Evolutionary conservation across 2,113 vertebrate genomes (phyloP), one percentile per base, ranked within the genome.

Genomic region (Hippocampus zosterae): DNA sequence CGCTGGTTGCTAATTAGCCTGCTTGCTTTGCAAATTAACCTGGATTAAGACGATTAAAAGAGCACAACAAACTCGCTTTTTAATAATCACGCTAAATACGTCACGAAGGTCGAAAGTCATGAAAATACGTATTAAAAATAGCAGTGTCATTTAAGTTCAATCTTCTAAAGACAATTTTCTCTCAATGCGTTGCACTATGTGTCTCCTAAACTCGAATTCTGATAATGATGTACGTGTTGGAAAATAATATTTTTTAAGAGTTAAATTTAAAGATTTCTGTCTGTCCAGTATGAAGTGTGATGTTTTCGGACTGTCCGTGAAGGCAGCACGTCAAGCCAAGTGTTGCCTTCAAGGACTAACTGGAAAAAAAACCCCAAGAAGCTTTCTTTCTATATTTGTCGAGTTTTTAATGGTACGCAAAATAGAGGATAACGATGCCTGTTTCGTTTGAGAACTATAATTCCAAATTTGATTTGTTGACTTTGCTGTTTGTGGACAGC

Each of bases 1-100:
- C 46, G 4, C 2, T n/a, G 69, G 68, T 62, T 70, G 79, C 80
- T 80, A 40, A 76, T 87, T 85, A 77, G 76, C 81, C 23, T 46
- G 74, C 70, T 84, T 84, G 72, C 73, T 65, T 66, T 70, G 73
- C 73, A 68, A 27, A 76, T 85, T 85, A 73, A 72, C 77, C 27
- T 44, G 73, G 66, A 72, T 75, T 69, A 71, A 2, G 55, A 0
- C 60, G 73, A 67, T 69, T 72, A 70, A 61, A 55, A 3, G 2
- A 57, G 64, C 67, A n/a, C 60, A 55, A 55, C 5, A 33, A 18
- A 44, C 13, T 65, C 41, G 8, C 42, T 27, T 65, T 46, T 46
- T 46, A 23, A 37, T 6, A 37, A 64, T 64, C 40, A 42, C n/a
- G n/a, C 6, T 8, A 65, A 46, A 64, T 42, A 23, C 21, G 19